Evolutionary conservation across 2,888 invertebrate genomes (phyloP).

Genomic region (Epirrhoe tristata): DNA sequence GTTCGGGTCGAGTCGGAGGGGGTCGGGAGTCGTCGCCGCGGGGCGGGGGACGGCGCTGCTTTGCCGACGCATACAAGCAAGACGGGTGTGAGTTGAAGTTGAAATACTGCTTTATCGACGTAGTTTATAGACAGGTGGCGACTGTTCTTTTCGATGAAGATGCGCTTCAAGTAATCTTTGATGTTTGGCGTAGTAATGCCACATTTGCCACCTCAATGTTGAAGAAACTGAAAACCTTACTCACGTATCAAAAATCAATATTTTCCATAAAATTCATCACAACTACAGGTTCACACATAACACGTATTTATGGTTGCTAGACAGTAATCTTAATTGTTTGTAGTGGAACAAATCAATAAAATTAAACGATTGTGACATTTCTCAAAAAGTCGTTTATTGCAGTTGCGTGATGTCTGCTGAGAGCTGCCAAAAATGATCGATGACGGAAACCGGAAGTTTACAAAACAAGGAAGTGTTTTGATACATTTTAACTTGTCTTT

Average conservation of each 20-base stretch:
- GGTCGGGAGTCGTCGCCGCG: slow-evolving; percentile 51
- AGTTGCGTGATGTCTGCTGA: slow-evolving; percentile 1
- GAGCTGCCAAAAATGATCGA: neutral
- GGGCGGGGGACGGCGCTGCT: slow-evolving; percentile 57
- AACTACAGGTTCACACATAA: neutral
- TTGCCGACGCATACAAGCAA: slow-evolving; percentile 52
- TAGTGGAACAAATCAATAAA: slow-evolving; percentile 2
- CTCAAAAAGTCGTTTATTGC: slow-evolving; percentile 10
- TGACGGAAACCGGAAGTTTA: slow-evolving; percentile 12
- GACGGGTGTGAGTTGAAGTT: slow-evolving; percentile 33
- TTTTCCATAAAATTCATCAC: neutral
- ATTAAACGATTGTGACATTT: neutral
- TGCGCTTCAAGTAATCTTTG: slow-evolving; percentile 37
- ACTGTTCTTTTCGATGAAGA: slow-evolving; percentile 43
- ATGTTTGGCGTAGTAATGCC: slow-evolving; percentile 3
- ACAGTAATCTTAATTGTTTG: neutral
- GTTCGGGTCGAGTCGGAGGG: slow-evolving; percentile 61
- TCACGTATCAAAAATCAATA: slow-evolving; percentile 1
- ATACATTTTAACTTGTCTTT: neutral
- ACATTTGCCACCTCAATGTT: slow-evolving; percentile 7
- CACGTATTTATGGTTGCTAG: neutral
- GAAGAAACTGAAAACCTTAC: neutral
- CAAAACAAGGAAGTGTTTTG: neutral
- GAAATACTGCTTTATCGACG: slow-evolving; percentile 56
- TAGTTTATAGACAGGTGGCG: slow-evolving; percentile 71